Base-by-base conservation (phyloP, 2,113 vertebrate genomes). In the Gymnarchus niloticus region DNA sequence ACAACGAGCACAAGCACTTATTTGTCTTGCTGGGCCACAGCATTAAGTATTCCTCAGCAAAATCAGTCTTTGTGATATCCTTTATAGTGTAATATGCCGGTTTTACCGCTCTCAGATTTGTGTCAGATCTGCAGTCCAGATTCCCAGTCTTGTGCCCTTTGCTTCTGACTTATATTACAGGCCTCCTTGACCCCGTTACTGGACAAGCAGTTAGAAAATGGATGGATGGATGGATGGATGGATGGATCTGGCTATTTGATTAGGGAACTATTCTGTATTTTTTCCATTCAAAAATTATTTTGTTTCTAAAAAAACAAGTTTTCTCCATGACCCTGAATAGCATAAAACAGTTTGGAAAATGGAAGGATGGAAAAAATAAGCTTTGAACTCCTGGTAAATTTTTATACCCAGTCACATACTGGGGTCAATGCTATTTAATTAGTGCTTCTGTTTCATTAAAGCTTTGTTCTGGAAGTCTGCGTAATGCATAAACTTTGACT, bases 371-470 rank as follows among this genome's bases (percentile, higher is more conserved):
- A n/a, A n/a, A n/a, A 49, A 80, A 51, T 49, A 49, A 89, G 93
- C 94, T 92, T 95, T 93, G 92, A 46, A 48, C 93, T 92, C 92
- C n/a, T 95, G 48, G 94, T 95, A 96, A 95, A 94, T 93, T 94
- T 93, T 94, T 96, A 96, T 97, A 96, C 96, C 93, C 95, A 95
- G 96, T 96, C 95, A 96, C 96, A 98, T 96, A 93, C 94, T 93
- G 90, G 92, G 96, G 96, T 97, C 95, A 96, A 95, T 93, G 92
- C 93, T 93, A 95, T 92, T 95, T 95, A 95, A 93, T 94, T 91
- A 96, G 94, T 95, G 94, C 93, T 96, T 95, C 93, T 94, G 94
- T 93, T 95, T 96, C 37, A 82, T 56, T 95, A 96, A 94, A 95
- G 94, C 95, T 95, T 93, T 96, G 96, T 97, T 96, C 95, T 93